A percentile compares a stretch with the other conserved stretches of the same genome.
Conservation (phyloP, 2,797 vertebrate species). For the Etheostoma nigrum region DNA sequence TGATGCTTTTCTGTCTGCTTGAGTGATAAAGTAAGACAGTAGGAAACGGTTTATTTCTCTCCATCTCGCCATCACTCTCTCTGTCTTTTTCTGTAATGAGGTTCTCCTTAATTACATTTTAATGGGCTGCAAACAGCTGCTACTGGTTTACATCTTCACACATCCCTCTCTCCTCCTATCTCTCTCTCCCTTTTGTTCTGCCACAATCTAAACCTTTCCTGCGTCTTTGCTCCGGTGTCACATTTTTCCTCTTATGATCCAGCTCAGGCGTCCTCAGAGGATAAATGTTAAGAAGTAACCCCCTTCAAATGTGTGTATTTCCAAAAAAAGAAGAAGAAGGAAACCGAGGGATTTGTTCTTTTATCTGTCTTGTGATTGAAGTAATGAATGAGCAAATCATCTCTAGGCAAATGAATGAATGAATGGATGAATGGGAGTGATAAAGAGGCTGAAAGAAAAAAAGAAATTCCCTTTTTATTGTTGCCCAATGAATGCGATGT, state of each 20-base stretch:
- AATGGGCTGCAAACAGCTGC: slow-evolving; percentile 77
- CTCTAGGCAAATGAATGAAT: neutral
- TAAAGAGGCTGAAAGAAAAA: neutral
- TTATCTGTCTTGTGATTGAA: neutral
- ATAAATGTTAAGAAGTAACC: neutral
- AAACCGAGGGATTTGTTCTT: neutral
- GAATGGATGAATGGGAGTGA: neutral
- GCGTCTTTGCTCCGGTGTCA: slow-evolving; percentile 6
- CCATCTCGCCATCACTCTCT: slow-evolving; percentile 51
- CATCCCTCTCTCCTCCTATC: slow-evolving; percentile 31
- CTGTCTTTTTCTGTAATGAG: slow-evolving; percentile 72
- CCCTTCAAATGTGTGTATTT: neutral
- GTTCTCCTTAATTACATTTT: slow-evolving; percentile 79
- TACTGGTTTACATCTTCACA: slow-evolving; percentile 57
- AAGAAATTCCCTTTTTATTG: neutral
- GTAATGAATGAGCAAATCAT: slow-evolving; percentile 6
- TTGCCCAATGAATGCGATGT: neutral
- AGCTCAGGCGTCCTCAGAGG: neutral
- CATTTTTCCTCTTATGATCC: slow-evolving; percentile 3
- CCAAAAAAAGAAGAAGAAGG: neutral
- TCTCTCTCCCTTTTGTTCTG: slow-evolving; percentile 3
- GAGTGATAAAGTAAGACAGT: slow-evolving; percentile 65
- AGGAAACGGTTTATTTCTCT: slow-evolving; percentile 65
- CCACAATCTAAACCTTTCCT: slow-evolving; percentile 15
- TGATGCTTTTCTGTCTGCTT: slow-evolving; percentile 59